Evolutionary conservation across 2,888 invertebrate species (phyloP).

Genomic region (Andrena camellia): DNA sequence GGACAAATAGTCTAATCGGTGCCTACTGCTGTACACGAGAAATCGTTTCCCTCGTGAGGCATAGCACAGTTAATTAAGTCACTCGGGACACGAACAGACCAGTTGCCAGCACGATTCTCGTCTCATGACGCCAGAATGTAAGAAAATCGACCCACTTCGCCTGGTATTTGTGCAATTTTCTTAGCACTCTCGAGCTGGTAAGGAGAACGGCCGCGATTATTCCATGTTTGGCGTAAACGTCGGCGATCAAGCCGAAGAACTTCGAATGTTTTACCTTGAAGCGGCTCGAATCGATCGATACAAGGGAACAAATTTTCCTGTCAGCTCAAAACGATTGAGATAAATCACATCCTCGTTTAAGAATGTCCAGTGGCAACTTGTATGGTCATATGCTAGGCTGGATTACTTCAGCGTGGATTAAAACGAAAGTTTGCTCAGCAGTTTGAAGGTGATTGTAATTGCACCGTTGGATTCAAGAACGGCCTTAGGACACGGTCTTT

Average conservation of each 20-base stretch:
- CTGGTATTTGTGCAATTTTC: constrained; percentile 75
- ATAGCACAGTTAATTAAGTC: constrained; percentile 61
- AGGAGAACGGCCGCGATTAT: constrained; percentile 55
- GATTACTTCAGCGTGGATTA: too few species aligned
- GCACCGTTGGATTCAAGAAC: too few species aligned
- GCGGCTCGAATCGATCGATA: constrained; percentile 8
- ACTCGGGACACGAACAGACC: constrained; percentile 37
- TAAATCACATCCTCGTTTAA: constrained; percentile 8
- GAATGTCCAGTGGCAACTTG: not conserved
- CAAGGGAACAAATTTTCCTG: constrained; percentile 39
- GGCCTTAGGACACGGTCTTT: too few species aligned
- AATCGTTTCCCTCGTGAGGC: constrained; percentile 40
- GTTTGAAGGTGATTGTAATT: too few species aligned
- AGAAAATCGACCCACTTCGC: constrained; percentile 76
- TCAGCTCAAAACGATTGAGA: constrained; percentile 12
- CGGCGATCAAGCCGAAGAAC: constrained; percentile 24
- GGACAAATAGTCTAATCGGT: constrained; percentile 30
- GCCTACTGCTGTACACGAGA: not conserved
- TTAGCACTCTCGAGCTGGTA: constrained; percentile 40
- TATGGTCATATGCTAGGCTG: too few species aligned
- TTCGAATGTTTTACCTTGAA: constrained; percentile 30
- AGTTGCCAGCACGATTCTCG: constrained; percentile 25
- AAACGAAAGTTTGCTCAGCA: too few species aligned
- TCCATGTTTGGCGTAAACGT: constrained; percentile 59
- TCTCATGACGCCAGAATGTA: constrained; percentile 51